Evolutionary conservation across 2,797 vertebrate species (phyloP), one percentile per base, ranked within the genome.

Genomic region (Hemibagrus guttatus): DNA sequence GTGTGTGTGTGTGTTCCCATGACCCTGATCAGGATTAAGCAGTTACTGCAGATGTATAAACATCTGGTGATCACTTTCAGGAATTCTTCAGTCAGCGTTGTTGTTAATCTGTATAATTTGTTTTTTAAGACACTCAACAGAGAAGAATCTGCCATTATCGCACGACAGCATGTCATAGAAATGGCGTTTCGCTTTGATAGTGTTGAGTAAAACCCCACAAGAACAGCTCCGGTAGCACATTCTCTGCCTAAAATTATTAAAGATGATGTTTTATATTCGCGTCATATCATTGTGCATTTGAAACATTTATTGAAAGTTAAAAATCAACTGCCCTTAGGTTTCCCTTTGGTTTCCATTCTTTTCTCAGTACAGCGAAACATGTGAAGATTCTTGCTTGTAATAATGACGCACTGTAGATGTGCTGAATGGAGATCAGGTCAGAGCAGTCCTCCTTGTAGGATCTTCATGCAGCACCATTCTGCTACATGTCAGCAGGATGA

Each of bases 241-340:
- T 61, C 19, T 79, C 28, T 35, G 19, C 76, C 54, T 59, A 79
- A 23, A 9, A 58, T 58, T 71, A 59, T 59, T 59, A 58, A 78
- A 58, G 46, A 28, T 31, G 1, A 21, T 2, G 19, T 59, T 79
- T 79, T 59, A 59, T 79, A 58, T 79, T 79, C 31, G 21, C 12
- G 52, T 78, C 75, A 56, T 56, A 39, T 78, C 75, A 28, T 5
- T 78, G 75, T 58, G 52, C 21, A 56, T 56, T 78, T 78, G 8
- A 58, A 59, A 79, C 19, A 58, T 79, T 56, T 79, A 58, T 59
- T 79, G 19, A 39, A 79, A 58, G 76, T 79, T 79, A 28, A 35
- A 59, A 49, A 7, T 8, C 75, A 78, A 23, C 72, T 28, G 46
- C 72, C 46, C 72, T 54, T 52, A 54, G 72, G 56, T 52, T 21